Percentiles rank a stretch among this genome's conserved stretches.
Evolutionary conservation across 2,797 vertebrate genomes (phyloP).

Genomic region (Chaenodraco wilsoni): DNA sequence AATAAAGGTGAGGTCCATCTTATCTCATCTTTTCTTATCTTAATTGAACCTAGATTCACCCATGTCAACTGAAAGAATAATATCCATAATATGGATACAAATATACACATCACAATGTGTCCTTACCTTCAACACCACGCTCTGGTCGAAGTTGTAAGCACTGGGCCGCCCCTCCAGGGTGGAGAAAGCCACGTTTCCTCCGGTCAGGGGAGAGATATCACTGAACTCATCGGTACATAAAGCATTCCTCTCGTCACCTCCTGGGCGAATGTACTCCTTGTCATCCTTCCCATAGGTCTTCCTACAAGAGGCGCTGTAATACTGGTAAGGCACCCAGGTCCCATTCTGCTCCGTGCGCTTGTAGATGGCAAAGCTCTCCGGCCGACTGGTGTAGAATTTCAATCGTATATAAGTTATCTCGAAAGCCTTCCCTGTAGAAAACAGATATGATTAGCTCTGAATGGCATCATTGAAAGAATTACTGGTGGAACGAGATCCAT

Average conservation of each 20-base stretch:
- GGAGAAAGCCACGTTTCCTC: constrained; percentile 96
- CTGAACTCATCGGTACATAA: constrained; percentile 95
- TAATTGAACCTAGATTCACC: not conserved
- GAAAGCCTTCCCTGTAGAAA: constrained; percentile 90
- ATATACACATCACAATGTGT: not conserved
- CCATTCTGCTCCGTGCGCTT: constrained; percentile 80
- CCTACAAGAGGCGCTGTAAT: constrained; percentile 91
- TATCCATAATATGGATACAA: not conserved
- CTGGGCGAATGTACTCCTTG: constrained; percentile 83
- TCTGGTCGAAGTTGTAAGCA: constrained; percentile 94
- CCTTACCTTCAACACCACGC: constrained; percentile 88
- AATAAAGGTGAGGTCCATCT: no score
- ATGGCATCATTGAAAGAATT: constrained; percentile 39
- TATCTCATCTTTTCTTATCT: no score
- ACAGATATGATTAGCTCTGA: constrained; percentile 50
- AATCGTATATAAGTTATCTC: constrained; percentile 94
- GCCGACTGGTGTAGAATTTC: constrained; percentile 95
- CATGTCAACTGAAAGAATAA: not conserved
- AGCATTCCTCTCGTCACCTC: constrained; percentile 88
- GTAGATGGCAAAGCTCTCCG: constrained; percentile 96
- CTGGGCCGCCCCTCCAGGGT: constrained; percentile 94
- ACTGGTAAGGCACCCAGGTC: constrained; percentile 94
- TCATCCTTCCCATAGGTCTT: constrained; percentile 84
- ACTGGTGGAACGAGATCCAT: constrained; percentile 22
- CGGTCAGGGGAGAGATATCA: constrained; percentile 93